Evolutionary conservation across 1,140 invertebrate genomes (phyloP).

Genomic region (Protaetia brevitarsis): DNA sequence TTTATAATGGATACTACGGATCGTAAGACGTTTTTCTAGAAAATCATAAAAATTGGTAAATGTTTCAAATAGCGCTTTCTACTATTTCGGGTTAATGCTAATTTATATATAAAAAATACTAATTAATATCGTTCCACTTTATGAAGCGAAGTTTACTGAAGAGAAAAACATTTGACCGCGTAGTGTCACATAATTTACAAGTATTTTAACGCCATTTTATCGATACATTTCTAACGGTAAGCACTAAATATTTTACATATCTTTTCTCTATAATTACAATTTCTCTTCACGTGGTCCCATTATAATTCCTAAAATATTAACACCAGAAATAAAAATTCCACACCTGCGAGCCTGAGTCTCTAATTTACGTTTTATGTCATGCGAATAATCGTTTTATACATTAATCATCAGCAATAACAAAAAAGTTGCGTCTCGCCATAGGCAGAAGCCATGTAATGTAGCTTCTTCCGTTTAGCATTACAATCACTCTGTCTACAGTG

Average conservation of each 20-base stretch:
- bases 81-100: neutral
- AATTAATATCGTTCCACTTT: neutral
- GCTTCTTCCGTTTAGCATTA: neutral
- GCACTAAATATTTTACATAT: neutral
- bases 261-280: neutral
- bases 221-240: conserved; percentile 9
- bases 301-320: neutral
- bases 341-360: neutral
- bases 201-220: conserved; percentile 6
- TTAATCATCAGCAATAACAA: neutral
- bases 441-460: neutral
- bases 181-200: neutral
- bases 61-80: no score
- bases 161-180: neutral
- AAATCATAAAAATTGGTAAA: no score
- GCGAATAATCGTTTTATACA: neutral
- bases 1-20: no score
- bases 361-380: neutral
- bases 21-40: no score
- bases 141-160: neutral
- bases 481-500: no score
- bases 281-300: neutral
- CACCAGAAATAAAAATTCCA: neutral
- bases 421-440: neutral
- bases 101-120: neutral